phyloP scores from a whole-genome alignment of 2,797 vertebrate species.

The Salarias fasciatus region DNA sequence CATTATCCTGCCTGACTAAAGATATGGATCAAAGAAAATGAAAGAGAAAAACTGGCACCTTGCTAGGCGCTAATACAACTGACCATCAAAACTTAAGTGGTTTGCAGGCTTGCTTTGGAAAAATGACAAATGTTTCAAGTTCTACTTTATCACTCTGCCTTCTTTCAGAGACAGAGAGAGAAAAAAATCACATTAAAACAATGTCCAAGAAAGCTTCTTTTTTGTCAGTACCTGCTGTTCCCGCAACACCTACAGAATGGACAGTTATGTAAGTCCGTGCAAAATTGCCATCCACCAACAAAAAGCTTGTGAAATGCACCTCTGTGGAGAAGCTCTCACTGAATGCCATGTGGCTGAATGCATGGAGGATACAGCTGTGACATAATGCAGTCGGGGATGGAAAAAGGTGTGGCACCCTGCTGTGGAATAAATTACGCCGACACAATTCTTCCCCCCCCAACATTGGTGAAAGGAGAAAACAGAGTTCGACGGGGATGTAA shows the following conservation, averaged over 20 bases:
- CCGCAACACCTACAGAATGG: constrained; percentile 19
- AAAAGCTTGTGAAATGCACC: constrained; percentile 24
- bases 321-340: neutral
- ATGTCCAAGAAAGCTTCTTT: constrained; percentile 27
- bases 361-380: neutral
- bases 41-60: constrained; percentile 25
- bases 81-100: constrained; percentile 19
- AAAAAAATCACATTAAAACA: constrained; percentile 13
- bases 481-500: too few species aligned
- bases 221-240: constrained; percentile 36
- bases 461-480: too few species aligned
- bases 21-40: constrained; percentile 16
- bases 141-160: constrained; percentile 21
- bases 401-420: constrained; percentile 2
- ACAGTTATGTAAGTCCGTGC: constrained; percentile 9
- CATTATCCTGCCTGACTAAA: constrained; percentile 17
- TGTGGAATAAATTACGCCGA: neutral
- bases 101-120: constrained; percentile 13
- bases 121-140: constrained; percentile 41
- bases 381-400: constrained; percentile 4
- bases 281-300: constrained; percentile 15
- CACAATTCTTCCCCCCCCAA: constrained; percentile 6
- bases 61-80: constrained; percentile 15
- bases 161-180: constrained; percentile 16
- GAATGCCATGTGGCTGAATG: constrained; percentile 15